These are phyloP conservation scores for Microtus ochrogaster DNA, from an alignment of 2,113 vertebrate genomes.

Conservation along the genomic window DNA sequence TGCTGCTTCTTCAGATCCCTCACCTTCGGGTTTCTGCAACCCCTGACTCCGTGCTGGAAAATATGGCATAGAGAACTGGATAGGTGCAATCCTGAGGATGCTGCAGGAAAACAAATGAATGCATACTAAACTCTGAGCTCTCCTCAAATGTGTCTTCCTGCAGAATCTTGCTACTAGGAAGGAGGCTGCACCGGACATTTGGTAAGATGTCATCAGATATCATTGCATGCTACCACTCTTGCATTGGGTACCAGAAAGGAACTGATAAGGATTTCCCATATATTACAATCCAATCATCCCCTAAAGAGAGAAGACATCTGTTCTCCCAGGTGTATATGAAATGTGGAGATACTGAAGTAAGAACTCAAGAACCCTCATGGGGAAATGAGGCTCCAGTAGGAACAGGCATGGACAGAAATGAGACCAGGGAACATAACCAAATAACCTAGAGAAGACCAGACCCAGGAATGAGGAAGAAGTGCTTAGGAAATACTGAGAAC, in stretches of 20 bases:
- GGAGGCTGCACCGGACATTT: not conserved
- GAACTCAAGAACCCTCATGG: not conserved
- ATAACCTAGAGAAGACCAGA: not conserved
- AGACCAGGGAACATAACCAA: not conserved
- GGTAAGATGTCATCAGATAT: not conserved
- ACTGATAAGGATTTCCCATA: not conserved
- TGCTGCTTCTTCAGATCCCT: not conserved
- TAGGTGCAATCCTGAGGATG: not conserved
- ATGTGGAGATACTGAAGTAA: not conserved
- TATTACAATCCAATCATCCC: not conserved
- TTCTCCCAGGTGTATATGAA: not conserved
- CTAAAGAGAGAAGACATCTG: not conserved
- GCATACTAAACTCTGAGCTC: not conserved
- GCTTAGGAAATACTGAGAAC: not conserved
- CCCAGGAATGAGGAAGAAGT: not conserved
- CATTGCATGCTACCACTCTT: not conserved
- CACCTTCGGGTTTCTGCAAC: not conserved
- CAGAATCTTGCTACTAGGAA: not conserved
- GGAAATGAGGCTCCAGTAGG: not conserved
- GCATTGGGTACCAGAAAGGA: not conserved
- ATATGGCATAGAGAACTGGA: not conserved
- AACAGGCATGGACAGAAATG: not conserved
- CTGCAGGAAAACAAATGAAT: slow-evolving; percentile 27
- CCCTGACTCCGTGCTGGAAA: not conserved
- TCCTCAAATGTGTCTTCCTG: slow-evolving; percentile 7